Base-by-base conservation (phyloP, 2,113 vertebrate genomes). In the Boulengeromyrus knoepffleri region DNA sequence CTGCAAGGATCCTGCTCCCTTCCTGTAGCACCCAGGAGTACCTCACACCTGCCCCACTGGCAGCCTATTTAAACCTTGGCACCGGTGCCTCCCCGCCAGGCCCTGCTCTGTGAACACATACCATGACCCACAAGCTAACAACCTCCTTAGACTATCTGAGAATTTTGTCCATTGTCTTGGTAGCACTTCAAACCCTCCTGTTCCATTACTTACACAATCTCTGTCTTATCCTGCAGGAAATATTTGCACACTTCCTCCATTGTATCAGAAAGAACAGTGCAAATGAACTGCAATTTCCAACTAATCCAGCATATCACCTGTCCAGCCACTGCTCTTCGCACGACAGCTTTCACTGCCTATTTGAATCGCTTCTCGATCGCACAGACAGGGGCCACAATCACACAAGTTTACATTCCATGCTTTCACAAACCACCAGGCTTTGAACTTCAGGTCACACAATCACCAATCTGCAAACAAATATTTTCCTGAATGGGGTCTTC, bases 401-500 rank as follows among this genome's bases (percentile, higher is more conserved):
- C 85, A 31, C 12, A 53, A 13, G 47, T 87, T 87, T 53, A 27
- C 49, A 36, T 87, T 87, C 49, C n/a, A 53, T 87, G 9, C 47
- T 87, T 52, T 31, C 46, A 31, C 49, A 12, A 52, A 50, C 49
- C 49, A 36, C 85, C 46, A 2, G 13, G 46, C 13, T 87, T 87
- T 52, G n/a, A 31, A 24, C n/a, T 27, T 66, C 58, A 66, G 45
- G 47, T 52, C 85, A n/a, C n/a, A 50, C 85, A 87, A 53, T 53
- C 47, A 36, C 49, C 12, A 53, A 86, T 86, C 85, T 50, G 49
- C 85, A 87, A 56, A 56, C 85, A 87, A 87, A 87, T 87, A 87
- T 36, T 49, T 36, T 9, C 85, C 27, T 4, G 24, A 56, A 53
- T 19, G 31, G 85, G 49, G 85, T 42, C 49, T 53, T 31, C 85